Conservation (phyloP, 2,888 invertebrate genomes). For the Conomelus anceps region DNA sequence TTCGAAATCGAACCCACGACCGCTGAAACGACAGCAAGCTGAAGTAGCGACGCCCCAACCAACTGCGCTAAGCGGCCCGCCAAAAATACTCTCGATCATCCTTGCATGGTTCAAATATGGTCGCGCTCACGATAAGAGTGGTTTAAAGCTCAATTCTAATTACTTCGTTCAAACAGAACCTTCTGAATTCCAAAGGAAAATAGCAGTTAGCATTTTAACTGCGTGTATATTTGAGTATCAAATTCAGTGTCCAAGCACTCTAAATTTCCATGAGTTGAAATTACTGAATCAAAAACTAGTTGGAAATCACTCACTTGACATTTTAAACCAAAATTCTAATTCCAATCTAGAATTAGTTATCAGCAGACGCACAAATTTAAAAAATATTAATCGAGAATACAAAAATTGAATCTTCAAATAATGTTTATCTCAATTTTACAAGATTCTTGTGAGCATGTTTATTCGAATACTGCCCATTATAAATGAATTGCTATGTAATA, state of each 20-base stretch:
- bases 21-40: no score
- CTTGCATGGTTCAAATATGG: no score
- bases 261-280: not conserved
- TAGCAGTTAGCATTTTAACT: not conserved
- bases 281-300: not conserved
- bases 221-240: not conserved
- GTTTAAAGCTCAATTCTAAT: no score
- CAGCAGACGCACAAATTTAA: not conserved
- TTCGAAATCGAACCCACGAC: no score
- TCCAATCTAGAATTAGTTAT: not conserved
- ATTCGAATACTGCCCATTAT: not conserved
- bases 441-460: no score
- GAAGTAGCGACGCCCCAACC: no score
- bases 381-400: not conserved
- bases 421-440: not conserved
- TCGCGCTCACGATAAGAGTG: no score
- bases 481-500: not conserved
- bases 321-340: not conserved
- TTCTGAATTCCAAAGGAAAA: not conserved
- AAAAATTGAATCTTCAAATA: not conserved
- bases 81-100: no score
- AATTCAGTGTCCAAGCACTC: no score
- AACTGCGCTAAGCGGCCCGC: no score
- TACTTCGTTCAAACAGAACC: not conserved
- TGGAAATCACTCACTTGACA: not conserved